Conservation (phyloP, 2,888 invertebrate species). For the Hedya salicella region DNA sequence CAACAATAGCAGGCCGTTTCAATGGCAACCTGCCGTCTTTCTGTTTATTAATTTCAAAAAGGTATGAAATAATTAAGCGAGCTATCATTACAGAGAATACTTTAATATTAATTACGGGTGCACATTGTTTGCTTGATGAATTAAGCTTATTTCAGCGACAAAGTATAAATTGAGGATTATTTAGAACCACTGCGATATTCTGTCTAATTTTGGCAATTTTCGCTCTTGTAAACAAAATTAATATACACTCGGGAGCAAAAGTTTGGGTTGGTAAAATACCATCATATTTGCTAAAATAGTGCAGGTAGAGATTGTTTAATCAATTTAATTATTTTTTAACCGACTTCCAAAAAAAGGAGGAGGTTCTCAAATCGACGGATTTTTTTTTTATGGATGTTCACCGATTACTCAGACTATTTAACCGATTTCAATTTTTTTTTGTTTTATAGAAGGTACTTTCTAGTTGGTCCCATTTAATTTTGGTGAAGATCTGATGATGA, state of each 20-base stretch:
- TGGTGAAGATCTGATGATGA: too few species aligned
- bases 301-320: too few species aligned
- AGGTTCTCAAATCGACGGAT: too few species aligned
- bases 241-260: too few species aligned
- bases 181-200: neutral
- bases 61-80: constrained; percentile 78
- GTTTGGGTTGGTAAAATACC: too few species aligned
- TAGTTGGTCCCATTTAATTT: too few species aligned
- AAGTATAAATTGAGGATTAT: neutral
- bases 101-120: constrained; percentile 72
- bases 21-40: constrained; percentile 70
- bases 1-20: constrained; percentile 72
- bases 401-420: too few species aligned
- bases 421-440: too few species aligned
- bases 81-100: constrained; percentile 67
- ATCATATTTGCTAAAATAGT: neutral
- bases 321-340: too few species aligned
- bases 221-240: neutral
- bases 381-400: too few species aligned
- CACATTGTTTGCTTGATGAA: constrained; percentile 69
- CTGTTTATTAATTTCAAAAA: constrained; percentile 81
- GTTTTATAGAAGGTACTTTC: too few species aligned
- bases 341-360: too few species aligned
- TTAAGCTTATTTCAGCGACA: constrained; percentile 58
- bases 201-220: neutral